Base-by-base conservation (phyloP, 2,888 invertebrate genomes). In the Stenolophus ochropezus region DNA sequence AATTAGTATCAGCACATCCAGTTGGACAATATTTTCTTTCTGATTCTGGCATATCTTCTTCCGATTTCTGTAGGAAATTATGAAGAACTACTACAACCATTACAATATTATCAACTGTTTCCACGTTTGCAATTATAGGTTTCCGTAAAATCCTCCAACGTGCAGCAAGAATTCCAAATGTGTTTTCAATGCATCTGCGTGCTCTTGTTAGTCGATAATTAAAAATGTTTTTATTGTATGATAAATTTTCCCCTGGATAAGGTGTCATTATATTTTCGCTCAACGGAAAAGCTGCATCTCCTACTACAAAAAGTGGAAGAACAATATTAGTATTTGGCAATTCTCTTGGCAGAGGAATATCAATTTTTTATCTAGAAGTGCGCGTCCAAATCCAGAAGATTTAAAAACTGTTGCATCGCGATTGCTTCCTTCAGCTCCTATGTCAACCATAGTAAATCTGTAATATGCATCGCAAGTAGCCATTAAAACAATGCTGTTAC, bases 231-330 rank as follows among this genome's bases (percentile, higher is more conserved):
- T n/a, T n/a, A n/a, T n/a, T n/a, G n/a, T n/a, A n/a, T n/a, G n/a
- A n/a, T n/a, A 8, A 27, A 76, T 58, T 56, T 25, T 56, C 53
- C 14, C 76, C 76, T 8, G 82, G 73, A 82, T 77, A 83, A 47
- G 82, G 82, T 18, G 75, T 69, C 21, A 83, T 79, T 11, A 83
- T 79, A 79, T 81, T 83, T n/a, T 74, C 18, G 61, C 75, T 71
- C 56, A 83, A 47, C 6, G 84, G 82, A 77, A 84, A 84, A 27
- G 83, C 84, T 27, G 80, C 81, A 83, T 84, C 83, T 6, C 81
- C 84, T 14, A 83, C 82, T 16, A 84, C 47, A 65, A 83, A 83
- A 75, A 82, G 78, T 25, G 71, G 82, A n/a, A 84, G 4, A 16
- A 56, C 56, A 16, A 49, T 51, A 25, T 82, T 65, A 27, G 82